These are phyloP conservation scores for Cantharis lateralis DNA, from an alignment of 2,888 invertebrate genomes.

Conservation along the genomic window DNA sequence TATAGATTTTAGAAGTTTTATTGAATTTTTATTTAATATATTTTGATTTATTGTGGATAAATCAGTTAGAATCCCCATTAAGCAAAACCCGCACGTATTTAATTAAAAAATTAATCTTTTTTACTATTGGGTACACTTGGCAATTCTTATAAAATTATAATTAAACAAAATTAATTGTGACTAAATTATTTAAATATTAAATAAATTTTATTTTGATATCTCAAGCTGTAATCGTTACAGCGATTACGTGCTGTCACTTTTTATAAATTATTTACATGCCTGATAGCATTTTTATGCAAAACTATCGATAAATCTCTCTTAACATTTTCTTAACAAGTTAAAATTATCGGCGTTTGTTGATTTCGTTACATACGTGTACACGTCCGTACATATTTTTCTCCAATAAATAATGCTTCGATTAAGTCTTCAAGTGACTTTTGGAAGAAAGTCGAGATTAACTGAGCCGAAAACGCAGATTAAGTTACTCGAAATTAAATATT, in stretches of 20 bases:
- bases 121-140: neutral
- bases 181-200: neutral
- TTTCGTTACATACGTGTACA: neutral
- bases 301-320: constrained; percentile 9
- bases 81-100: neutral
- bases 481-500: neutral
- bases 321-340: constrained; percentile 13
- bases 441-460: neutral
- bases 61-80: neutral
- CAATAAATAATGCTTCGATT: neutral
- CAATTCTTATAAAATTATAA: constrained; percentile 1
- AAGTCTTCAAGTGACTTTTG: neutral
- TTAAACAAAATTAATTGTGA: neutral
- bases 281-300: constrained; percentile 14
- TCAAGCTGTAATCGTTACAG: neutral
- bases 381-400: neutral
- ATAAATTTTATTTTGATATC: neutral
- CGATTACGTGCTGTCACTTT: constrained; percentile 7
- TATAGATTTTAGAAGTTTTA: neutral
- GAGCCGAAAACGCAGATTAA: neutral
- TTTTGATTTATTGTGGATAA: neutral
- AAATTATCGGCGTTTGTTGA: neutral
- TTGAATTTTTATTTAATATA: neutral
- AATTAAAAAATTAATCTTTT: neutral
- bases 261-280: constrained; percentile 4